Percentiles rank a stretch among this genome's conserved stretches.
Conservation (phyloP, 2,797 vertebrate genomes). For the Pantherophis alleghaniensis region DNA sequence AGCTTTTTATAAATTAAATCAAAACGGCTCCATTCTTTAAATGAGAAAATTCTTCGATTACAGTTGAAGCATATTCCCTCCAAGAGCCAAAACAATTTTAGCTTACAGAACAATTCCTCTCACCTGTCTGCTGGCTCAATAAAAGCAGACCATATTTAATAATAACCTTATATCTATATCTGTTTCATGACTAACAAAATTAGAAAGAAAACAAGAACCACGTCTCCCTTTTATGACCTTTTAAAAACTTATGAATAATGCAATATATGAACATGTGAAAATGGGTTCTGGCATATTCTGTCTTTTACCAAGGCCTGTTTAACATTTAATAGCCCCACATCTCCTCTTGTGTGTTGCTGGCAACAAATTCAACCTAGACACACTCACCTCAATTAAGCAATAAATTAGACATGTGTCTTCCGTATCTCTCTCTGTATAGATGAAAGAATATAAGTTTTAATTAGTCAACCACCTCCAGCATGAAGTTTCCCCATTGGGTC, state of each 20-base stretch:
- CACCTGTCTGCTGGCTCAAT: slow-evolving; percentile 27
- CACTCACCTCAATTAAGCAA: not conserved
- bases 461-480: too few relatives aligned
- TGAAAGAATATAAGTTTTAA: not conserved
- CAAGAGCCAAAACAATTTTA: not conserved
- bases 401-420: not conserved
- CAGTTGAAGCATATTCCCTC: not conserved
- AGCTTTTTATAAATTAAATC: not conserved
- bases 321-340: slow-evolving; percentile 12
- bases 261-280: slow-evolving; percentile 32
- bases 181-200: not conserved
- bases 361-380: slow-evolving; percentile 12
- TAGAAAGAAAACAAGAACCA: slow-evolving; percentile 27
- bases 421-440: not conserved
- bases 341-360: slow-evolving; percentile 14
- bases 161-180: slow-evolving; percentile 25
- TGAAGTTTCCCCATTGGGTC: too few relatives aligned
- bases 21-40: not conserved
- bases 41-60: not conserved
- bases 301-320: not conserved
- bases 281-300: slow-evolving; percentile 9
- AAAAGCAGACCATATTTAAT: slow-evolving; percentile 29
- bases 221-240: slow-evolving; percentile 43
- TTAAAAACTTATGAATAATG: slow-evolving; percentile 42
- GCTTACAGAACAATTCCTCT: slow-evolving; percentile 18